phyloP scores from a whole-genome alignment of 2,888 invertebrate species.

The Stenurella melanura region DNA sequence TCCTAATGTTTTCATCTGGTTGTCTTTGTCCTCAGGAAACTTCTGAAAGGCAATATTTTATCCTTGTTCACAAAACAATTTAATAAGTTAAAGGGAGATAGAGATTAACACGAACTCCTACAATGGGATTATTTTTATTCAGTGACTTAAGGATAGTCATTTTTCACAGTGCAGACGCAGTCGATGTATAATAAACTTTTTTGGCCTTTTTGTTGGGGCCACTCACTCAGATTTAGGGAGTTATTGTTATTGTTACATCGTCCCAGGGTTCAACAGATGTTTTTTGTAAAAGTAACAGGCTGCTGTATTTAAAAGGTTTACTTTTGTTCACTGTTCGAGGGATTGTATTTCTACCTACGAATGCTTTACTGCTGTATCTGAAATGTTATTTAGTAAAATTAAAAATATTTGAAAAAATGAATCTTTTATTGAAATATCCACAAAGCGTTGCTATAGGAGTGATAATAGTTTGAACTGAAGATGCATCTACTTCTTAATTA shows the following conservation, averaged over 20 bases:
- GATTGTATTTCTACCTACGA: too few relatives aligned
- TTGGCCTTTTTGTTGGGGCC: not conserved
- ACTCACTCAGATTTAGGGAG: not conserved
- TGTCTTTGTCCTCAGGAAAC: constrained; percentile 28
- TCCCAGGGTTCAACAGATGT: not conserved
- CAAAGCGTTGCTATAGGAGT: too few relatives aligned
- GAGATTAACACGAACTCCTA: constrained; percentile 16
- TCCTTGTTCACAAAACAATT: constrained; percentile 18
- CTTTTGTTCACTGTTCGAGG: not conserved
- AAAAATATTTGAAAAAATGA: too few relatives aligned
- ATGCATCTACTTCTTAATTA: too few relatives aligned
- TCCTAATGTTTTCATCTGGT: constrained; percentile 36
- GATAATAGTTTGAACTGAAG: too few relatives aligned
- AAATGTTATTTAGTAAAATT: too few relatives aligned
- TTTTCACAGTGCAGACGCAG: constrained; percentile 9
- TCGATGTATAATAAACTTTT: constrained; percentile 28
- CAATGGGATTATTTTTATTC: constrained; percentile 37
- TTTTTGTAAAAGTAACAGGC: not conserved
- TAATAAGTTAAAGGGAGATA: constrained; percentile 20
- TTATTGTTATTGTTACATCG: constrained; percentile 1
- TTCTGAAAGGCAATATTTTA: constrained; percentile 25
- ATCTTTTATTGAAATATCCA: too few relatives aligned
- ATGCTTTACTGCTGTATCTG: too few relatives aligned
- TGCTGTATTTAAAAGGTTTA: not conserved
- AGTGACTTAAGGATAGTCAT: constrained; percentile 25